Conservation (phyloP, 2,888 invertebrate species). For the Strigamia maritima region DNA sequence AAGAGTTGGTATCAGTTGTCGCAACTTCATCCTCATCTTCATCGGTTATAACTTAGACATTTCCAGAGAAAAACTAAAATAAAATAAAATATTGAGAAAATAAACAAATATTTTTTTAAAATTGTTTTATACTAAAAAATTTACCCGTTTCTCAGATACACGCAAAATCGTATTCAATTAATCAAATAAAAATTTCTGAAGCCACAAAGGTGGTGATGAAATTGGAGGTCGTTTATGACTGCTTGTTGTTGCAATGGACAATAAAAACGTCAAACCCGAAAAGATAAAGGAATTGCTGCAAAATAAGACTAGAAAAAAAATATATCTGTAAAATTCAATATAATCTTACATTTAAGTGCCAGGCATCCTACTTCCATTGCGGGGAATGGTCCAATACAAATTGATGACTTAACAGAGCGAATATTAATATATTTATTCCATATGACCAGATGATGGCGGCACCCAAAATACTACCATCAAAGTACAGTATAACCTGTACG, state of each 20-base stretch:
- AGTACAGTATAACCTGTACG: too few relatives aligned
- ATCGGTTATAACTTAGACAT: neutral
- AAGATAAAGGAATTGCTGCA: conserved; percentile 7
- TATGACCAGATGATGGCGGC: neutral
- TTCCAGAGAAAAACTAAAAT: neutral
- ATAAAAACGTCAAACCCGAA: neutral
- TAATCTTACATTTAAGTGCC: neutral
- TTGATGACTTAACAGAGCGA: neutral
- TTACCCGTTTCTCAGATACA: neutral
- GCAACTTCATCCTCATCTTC: neutral
- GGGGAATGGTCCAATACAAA: neutral
- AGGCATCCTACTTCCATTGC: conserved; percentile 7
- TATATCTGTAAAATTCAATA: neutral
- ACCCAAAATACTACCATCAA: neutral
- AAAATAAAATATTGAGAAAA: neutral
- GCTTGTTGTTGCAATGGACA: neutral
- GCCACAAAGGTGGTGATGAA: neutral
- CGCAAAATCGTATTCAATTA: neutral
- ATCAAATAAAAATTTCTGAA: neutral
- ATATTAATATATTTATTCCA: neutral
- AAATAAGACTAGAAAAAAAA: conserved; percentile 31
- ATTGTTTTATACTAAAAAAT: neutral
- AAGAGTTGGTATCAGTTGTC: neutral
- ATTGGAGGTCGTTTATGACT: neutral
- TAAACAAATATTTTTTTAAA: neutral